Conservation (phyloP, 2,797 vertebrate genomes). For the Chaunax sp. region DNA sequence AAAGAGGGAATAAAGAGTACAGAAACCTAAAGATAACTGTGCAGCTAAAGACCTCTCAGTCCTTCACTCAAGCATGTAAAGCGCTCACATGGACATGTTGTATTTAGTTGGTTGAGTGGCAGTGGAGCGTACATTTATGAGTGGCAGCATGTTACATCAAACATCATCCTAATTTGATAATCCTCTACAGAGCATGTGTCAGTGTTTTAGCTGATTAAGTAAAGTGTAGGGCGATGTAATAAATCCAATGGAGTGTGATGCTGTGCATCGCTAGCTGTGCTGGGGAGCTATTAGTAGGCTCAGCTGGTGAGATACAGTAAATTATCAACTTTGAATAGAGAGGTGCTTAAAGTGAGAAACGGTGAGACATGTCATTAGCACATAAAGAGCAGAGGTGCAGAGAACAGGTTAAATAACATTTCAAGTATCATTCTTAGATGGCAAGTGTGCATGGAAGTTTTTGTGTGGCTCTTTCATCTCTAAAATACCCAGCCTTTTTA, state of each 20-base stretch:
- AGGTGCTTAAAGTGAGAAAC: conserved; percentile 18
- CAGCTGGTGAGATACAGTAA: conserved; percentile 17
- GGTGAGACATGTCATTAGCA: conserved; percentile 25
- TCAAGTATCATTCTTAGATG: conserved; percentile 3
- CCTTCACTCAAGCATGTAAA: conserved; percentile 39
- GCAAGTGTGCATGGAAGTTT: not conserved
- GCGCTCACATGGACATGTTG: not conserved
- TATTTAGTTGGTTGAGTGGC: conserved; percentile 1
- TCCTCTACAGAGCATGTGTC: conserved; percentile 51
- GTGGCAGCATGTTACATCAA: conserved; percentile 41
- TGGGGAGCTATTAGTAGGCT: conserved; percentile 19
- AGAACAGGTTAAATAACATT: not conserved
- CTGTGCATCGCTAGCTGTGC: conserved; percentile 20
- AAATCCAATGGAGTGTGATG: conserved; percentile 40
- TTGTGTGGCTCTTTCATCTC: not conserved
- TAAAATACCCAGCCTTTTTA: not conserved
- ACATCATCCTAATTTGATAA: conserved; percentile 67
- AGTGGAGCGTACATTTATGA: conserved; percentile 17
- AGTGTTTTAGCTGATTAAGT: conserved; percentile 52
- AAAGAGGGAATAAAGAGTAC: conserved; percentile 80
- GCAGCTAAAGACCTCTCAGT: conserved; percentile 60
- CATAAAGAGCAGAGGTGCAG: conserved; percentile 29
- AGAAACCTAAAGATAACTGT: conserved; percentile 77
- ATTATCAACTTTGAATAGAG: conserved; percentile 40
- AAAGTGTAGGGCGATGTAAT: conserved; percentile 39